Percentiles rank a stretch among this genome's conserved stretches.
Conservation (phyloP, 2,888 invertebrate species). For the Aplocera efformata region DNA sequence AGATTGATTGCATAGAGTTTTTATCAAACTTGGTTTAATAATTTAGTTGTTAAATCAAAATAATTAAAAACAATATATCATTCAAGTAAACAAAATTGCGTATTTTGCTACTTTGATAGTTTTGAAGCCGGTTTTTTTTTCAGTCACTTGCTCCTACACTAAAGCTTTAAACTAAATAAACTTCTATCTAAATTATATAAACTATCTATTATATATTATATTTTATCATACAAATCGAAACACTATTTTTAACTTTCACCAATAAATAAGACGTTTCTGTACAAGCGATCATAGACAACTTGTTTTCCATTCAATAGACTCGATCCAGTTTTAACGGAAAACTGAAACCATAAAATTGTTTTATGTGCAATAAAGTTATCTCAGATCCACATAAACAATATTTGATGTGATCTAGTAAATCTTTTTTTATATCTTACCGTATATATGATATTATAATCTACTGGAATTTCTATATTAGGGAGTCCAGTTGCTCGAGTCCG, state of each 20-base stretch:
- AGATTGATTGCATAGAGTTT: too few species aligned
- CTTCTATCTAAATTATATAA: too few species aligned
- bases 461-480: too few species aligned
- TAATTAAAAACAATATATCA: too few species aligned
- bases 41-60: too few species aligned
- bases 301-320: constrained; percentile 31
- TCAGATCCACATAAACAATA: constrained; percentile 72
- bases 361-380: constrained; percentile 70
- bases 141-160: constrained; percentile 7
- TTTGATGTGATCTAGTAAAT: constrained; percentile 75
- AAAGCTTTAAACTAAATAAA: too few species aligned
- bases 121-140: constrained; percentile 7
- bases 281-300: constrained; percentile 12
- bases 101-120: too few species aligned
- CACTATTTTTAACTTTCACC: background rate
- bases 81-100: too few species aligned
- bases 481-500: too few species aligned
- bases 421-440: constrained; percentile 59
- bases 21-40: too few species aligned
- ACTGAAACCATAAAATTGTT: constrained; percentile 62
- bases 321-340: constrained; percentile 55
- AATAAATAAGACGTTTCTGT: constrained; percentile 11
- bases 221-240: background rate
- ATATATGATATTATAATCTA: too few species aligned
- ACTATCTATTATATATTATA: too few species aligned